Evolutionary conservation across 2,113 vertebrate genomes (phyloP).

Genomic region (Paralichthys olivaceus): DNA sequence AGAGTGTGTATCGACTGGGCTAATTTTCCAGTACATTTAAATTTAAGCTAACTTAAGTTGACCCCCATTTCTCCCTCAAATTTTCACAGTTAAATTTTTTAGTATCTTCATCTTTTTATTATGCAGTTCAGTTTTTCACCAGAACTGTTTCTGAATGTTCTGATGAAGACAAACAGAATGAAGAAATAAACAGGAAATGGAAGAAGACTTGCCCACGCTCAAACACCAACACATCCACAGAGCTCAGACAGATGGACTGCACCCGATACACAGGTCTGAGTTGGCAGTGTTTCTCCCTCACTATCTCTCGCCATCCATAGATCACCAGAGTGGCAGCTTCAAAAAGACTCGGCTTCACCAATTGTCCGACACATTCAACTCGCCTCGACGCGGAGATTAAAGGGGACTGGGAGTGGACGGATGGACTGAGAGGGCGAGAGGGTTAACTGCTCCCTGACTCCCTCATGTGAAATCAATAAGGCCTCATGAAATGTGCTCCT

Average conservation of each 20-base stretch:
- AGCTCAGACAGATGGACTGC: conserved; percentile 41
- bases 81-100: too few relatives aligned
- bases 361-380: conserved; percentile 23
- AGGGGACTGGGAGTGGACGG: conserved; percentile 21
- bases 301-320: conserved; percentile 28
- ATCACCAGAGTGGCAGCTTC: conserved; percentile 36
- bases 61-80: too few relatives aligned
- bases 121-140: neutral
- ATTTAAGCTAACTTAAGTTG: too few relatives aligned
- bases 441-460: conserved; percentile 38
- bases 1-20: too few relatives aligned
- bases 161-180: conserved; percentile 9
- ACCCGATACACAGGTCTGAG: conserved; percentile 5
- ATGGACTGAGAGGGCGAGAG: conserved; percentile 38
- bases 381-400: conserved; percentile 34
- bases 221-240: neutral
- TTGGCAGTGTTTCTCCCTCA: conserved; percentile 7
- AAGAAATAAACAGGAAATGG: neutral
- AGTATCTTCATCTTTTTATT: neutral
- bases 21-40: too few relatives aligned
- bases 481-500: conserved; percentile 47
- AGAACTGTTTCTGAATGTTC: neutral
- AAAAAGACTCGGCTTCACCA: conserved; percentile 28
- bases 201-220: conserved; percentile 19
- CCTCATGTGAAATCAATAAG: conserved; percentile 60